phyloP scores from a whole-genome alignment of 2,888 invertebrate genomes.

The Ichneumoninae sp. region DNA sequence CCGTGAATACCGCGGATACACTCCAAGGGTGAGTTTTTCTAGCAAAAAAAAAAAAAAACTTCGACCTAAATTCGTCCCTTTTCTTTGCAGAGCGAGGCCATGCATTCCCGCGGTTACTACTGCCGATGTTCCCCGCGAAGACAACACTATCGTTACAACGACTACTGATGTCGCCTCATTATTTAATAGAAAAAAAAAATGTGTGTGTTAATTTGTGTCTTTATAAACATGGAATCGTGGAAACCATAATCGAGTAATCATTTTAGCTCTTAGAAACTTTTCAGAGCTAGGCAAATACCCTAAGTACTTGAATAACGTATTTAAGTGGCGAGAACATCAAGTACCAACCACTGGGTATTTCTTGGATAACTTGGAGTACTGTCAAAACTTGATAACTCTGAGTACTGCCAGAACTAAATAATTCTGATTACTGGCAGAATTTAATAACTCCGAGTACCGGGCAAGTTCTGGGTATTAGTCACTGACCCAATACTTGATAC shows the following conservation, averaged over 20 bases:
- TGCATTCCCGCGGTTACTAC: neutral
- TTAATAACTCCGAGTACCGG: too few species aligned
- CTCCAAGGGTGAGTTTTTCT: slow-evolving; percentile 15
- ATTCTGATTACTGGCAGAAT: too few species aligned
- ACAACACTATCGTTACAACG: slow-evolving; percentile 3
- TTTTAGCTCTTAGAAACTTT: neutral
- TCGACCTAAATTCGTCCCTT: neutral
- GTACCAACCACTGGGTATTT: too few species aligned
- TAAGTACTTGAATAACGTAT: too few species aligned
- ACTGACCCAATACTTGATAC: too few species aligned
- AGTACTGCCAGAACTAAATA: too few species aligned
- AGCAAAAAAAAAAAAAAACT: neutral
- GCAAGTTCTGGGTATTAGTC: too few species aligned
- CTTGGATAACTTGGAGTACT: too few species aligned
- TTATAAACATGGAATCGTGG: neutral
- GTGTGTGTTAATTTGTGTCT: neutral
- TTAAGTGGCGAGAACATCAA: too few species aligned
- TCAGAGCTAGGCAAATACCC: too few species aligned
- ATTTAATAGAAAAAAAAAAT: neutral
- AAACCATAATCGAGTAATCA: neutral
- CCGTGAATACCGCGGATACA: neutral
- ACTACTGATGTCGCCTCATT: neutral
- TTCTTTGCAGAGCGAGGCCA: slow-evolving; percentile 2
- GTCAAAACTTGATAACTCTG: too few species aligned
- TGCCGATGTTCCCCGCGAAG: slow-evolving; percentile 27